phyloP scores from a whole-genome alignment of 53 echinoderm and acorn worm genomes.

The Astropecten irregularis region DNA sequence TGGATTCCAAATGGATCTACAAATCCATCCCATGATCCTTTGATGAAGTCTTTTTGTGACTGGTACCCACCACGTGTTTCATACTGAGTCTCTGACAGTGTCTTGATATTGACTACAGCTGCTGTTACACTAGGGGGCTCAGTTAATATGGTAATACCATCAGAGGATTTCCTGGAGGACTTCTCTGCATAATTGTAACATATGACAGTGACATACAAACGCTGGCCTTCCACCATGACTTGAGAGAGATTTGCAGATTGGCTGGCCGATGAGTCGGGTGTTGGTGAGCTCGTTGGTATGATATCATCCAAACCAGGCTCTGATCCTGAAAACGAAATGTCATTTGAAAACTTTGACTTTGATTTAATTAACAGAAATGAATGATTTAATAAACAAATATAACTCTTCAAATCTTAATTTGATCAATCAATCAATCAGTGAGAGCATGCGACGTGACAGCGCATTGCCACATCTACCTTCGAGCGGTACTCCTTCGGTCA shows the following conservation, averaged over 20 bases:
- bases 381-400: too few relatives aligned
- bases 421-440: too few relatives aligned
- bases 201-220: conserved; percentile 10
- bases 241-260: background rate
- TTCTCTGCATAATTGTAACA: conserved; percentile 37
- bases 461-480: too few relatives aligned
- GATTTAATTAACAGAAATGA: too few relatives aligned
- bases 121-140: background rate
- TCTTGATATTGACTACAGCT: conserved; percentile 35
- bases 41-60: conserved; percentile 22
- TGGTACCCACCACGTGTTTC: conserved; percentile 14
- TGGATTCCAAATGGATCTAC: conserved; percentile 39
- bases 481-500: too few relatives aligned
- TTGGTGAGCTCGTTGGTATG: background rate
- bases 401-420: too few relatives aligned
- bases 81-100: conserved; percentile 38
- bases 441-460: too few relatives aligned
- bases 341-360: too few relatives aligned
- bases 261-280: background rate
- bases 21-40: conserved; percentile 51
- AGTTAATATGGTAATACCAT: conserved; percentile 61
- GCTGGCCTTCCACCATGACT: background rate
- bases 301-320: conserved; percentile 30
- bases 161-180: conserved; percentile 23
- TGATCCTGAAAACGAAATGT: conserved; percentile 5